Evolutionary conservation across 2,113 vertebrate species (phyloP).

Genomic region (Patagioenas fasciata): DNA sequence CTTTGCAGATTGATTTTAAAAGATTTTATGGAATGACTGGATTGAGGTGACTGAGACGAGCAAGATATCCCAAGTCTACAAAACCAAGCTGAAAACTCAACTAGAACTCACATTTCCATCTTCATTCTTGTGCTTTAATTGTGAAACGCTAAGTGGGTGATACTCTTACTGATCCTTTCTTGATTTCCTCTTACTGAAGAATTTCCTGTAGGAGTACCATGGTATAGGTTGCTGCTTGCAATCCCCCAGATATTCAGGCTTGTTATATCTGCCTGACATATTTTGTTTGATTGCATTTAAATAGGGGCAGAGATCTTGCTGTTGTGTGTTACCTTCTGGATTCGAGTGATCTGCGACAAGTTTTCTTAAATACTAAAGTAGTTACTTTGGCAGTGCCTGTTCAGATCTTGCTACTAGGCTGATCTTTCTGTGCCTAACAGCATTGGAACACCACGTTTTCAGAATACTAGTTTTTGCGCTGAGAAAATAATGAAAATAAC

Average conservation of each 20-base stretch:
- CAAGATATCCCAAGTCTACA: not conserved
- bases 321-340: not conserved
- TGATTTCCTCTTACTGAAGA: not conserved
- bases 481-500: not conserved
- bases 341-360: not conserved
- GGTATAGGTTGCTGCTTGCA: not conserved
- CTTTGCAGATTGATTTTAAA: not conserved
- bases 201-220: not conserved
- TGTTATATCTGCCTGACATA: not conserved
- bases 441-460: not conserved
- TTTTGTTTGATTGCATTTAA: not conserved
- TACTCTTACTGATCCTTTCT: not conserved
- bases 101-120: fast-evolving
- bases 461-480: not conserved
- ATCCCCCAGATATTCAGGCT: not conserved
- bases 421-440: not conserved
- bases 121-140: not conserved
- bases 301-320: not conserved
- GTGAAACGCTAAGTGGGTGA: not conserved
- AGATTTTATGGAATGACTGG: not conserved
- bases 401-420: not conserved
- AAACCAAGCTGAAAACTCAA: not conserved
- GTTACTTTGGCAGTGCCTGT: not conserved
- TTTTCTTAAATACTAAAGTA: not conserved
- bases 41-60: not conserved